Percentiles rank a stretch among this genome's conserved stretches.
These are phyloP conservation scores for Cyclura pinguis DNA, from an alignment of 2,797 vertebrate genomes.

Conservation along the genomic window DNA sequence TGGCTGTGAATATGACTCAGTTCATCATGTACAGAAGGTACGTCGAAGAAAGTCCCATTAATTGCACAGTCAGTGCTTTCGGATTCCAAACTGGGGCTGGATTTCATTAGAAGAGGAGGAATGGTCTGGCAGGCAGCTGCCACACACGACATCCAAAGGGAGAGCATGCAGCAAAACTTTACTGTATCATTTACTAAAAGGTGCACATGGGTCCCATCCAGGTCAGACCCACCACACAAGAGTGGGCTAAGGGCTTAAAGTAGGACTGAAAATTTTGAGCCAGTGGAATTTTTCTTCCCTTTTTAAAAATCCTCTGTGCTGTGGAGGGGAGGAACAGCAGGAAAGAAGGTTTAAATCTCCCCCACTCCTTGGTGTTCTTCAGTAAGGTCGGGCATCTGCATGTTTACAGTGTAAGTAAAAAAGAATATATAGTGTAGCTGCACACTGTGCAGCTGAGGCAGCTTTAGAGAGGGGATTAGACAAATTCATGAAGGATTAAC, in stretches of 20 bases:
- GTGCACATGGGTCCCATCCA: neutral
- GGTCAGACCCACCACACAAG: neutral
- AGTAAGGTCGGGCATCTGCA: neutral
- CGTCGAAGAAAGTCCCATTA: neutral
- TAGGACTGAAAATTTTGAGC: neutral
- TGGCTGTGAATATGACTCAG: neutral
- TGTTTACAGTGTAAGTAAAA: neutral
- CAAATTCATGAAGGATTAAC: neutral
- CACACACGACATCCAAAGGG: neutral
- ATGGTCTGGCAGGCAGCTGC: neutral
- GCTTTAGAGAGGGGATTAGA: neutral
- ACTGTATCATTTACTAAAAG: neutral
- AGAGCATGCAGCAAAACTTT: neutral
- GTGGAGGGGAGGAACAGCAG: neutral
- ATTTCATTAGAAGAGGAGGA: neutral
- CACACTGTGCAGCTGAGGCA: neutral
- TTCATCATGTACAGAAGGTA: neutral
- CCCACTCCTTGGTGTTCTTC: neutral
- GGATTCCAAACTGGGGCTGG: too few relatives aligned
- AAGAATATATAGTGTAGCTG: neutral
- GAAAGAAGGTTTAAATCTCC: too few relatives aligned
- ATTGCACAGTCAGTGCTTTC: neutral
- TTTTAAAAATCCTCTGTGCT: neutral
- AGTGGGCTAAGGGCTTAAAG: neutral
- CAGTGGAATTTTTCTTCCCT: neutral